phyloP scores from a whole-genome alignment of 2,888 invertebrate genomes.

The Allacma fusca region DNA sequence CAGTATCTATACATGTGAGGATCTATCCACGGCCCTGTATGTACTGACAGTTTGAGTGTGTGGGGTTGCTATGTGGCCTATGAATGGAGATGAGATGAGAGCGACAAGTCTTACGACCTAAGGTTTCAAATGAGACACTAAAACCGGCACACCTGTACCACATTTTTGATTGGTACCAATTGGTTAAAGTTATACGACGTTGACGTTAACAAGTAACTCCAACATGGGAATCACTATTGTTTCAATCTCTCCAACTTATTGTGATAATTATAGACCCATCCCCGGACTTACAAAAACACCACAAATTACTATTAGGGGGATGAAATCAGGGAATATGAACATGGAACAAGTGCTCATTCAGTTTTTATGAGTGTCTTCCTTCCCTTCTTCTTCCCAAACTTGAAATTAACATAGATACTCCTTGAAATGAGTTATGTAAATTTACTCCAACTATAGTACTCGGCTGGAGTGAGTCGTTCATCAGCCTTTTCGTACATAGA shows the following conservation, averaged over 20 bases:
- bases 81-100: constrained; percentile 13
- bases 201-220: constrained; percentile 2
- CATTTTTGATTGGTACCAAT: constrained; percentile 19
- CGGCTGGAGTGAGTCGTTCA: too few species aligned
- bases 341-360: not conserved
- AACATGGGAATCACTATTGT: not conserved
- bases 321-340: not conserved
- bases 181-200: not conserved
- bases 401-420: not conserved
- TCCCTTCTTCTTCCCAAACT: not conserved
- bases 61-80: not conserved
- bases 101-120: not conserved
- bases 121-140: constrained; percentile 14
- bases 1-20: too few species aligned
- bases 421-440: constrained; percentile 2
- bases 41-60: too few species aligned
- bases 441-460: not conserved
- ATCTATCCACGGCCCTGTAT: too few species aligned
- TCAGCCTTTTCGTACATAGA: not conserved
- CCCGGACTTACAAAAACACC: not conserved
- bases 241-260: not conserved
- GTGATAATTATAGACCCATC: constrained; percentile 11
- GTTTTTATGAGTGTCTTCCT: not conserved
- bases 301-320: not conserved
- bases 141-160: constrained; percentile 24